A percentile compares a stretch with the other conserved stretches of the same genome.
Evolutionary conservation across 2,888 invertebrate genomes (phyloP).

Genomic region (Calliopum simillimum): DNA sequence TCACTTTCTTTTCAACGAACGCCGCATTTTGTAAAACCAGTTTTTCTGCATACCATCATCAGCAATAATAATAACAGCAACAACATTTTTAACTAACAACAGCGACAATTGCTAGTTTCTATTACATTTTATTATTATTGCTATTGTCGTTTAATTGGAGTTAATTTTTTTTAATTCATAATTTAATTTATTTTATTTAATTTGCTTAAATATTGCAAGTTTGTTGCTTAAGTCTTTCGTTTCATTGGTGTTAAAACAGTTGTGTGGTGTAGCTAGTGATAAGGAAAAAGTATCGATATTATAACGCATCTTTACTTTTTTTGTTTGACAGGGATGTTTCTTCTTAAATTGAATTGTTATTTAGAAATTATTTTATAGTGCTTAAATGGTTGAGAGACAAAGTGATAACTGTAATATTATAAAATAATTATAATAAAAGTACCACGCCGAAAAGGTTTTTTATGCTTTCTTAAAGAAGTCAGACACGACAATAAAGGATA

Average conservation of each 20-base stretch:
- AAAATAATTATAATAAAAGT: no score
- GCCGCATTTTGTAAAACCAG: conserved; percentile 1
- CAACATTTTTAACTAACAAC: conserved; percentile 7
- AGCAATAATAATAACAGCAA: conserved; percentile 1
- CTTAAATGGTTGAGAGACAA: no score
- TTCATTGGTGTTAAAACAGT: conserved; percentile 21
- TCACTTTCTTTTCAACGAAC: conserved; percentile 31
- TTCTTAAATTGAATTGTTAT: no score
- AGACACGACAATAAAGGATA: no score
- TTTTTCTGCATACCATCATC: conserved; percentile 23
- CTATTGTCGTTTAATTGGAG: conserved; percentile 23
- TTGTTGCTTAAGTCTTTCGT: conserved; percentile 57
- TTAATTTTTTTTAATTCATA: conserved; percentile 20
- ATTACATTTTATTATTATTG: conserved; percentile 43
- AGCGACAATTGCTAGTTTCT: conserved; percentile 38
- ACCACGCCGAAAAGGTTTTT: no score
- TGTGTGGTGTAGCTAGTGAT: no score
- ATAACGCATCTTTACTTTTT: no score
- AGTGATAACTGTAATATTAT: no score
- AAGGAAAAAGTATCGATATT: no score
- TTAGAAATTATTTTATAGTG: no score
- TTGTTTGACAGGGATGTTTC: no score
- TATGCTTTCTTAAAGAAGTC: no score
- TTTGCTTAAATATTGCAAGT: conserved; percentile 42
- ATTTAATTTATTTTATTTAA: not conserved